phyloP scores from a whole-genome alignment of 2,888 invertebrate genomes.

The Apamea crenata region DNA sequence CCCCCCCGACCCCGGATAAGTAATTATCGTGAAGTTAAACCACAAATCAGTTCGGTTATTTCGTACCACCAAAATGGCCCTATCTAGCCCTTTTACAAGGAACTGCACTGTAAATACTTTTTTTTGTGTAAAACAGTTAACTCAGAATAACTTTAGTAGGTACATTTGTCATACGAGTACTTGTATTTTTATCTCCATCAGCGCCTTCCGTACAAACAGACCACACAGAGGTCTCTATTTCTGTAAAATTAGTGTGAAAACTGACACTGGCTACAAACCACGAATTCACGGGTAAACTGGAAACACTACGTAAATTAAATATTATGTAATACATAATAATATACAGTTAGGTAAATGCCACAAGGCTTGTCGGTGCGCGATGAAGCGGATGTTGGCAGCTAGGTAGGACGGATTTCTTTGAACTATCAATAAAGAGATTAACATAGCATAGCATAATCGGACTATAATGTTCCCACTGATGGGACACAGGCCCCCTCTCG shows the following conservation, averaged over 20 bases:
- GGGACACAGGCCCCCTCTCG: too few species aligned
- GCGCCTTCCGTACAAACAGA: slow-evolving; percentile 69
- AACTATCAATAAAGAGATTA: background rate
- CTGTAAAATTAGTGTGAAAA: slow-evolving; percentile 79
- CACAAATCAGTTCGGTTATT: background rate
- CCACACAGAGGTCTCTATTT: slow-evolving; percentile 62
- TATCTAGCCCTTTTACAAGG: background rate
- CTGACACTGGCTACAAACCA: slow-evolving; percentile 74
- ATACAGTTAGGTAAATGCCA: slow-evolving; percentile 46
- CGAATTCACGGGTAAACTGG: slow-evolving; percentile 78
- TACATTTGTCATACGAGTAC: background rate
- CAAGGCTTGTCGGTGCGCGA: background rate
- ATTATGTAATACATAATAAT: slow-evolving; percentile 58
- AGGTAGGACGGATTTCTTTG: background rate
- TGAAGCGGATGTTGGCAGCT: slow-evolving; percentile 9
- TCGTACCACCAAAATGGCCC: background rate
- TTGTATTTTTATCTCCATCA: slow-evolving; percentile 24
- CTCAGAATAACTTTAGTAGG: background rate
- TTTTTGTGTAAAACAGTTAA: slow-evolving; percentile 5
- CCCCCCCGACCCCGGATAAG: background rate
- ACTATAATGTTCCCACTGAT: too few species aligned
- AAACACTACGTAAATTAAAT: slow-evolving; percentile 68
- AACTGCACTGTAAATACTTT: background rate
- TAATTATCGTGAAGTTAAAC: background rate
- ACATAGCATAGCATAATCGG: too few species aligned